Percentiles rank a stretch among this genome's conserved stretches.
Evolutionary conservation across 2,797 vertebrate species (phyloP).

Genomic region (Phoxinus dragarum): DNA sequence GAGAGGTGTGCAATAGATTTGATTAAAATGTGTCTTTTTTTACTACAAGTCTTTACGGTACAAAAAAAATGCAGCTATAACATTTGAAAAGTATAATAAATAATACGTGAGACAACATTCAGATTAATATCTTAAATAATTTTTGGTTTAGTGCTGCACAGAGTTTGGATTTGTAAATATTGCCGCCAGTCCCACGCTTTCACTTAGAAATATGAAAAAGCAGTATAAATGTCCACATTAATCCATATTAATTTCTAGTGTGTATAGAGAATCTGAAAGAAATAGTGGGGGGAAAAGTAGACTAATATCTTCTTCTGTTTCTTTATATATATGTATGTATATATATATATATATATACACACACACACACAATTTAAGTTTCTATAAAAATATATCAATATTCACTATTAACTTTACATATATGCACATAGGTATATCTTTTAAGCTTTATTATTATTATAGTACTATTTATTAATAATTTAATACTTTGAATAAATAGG

Average conservation of each 20-base stretch:
- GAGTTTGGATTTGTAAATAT: not conserved
- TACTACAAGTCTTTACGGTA: not conserved
- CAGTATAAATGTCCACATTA: not conserved
- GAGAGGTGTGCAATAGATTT: not conserved
- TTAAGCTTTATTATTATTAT: not conserved
- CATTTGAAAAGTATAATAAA: not conserved
- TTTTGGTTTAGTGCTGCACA: not conserved
- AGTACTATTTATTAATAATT: not conserved
- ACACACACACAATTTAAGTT: not conserved
- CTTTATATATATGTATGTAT: too few relatives aligned
- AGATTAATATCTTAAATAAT: not conserved
- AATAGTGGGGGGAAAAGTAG: not conserved
- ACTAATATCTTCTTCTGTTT: too few relatives aligned
- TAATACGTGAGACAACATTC: not conserved
- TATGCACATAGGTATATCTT: not conserved
- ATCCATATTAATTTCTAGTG: not conserved
- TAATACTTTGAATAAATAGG: not conserved
- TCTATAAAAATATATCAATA: too few relatives aligned
- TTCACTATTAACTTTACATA: not conserved
- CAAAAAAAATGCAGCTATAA: not conserved
- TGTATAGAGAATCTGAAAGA: not conserved
- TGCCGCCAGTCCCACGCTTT: not conserved
- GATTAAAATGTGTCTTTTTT: not conserved
- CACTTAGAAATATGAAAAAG: not conserved
- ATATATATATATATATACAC: too few relatives aligned